Evolutionary conservation across 1,140 invertebrate genomes (phyloP).

Genomic region (Xylocopa sonorina): DNA sequence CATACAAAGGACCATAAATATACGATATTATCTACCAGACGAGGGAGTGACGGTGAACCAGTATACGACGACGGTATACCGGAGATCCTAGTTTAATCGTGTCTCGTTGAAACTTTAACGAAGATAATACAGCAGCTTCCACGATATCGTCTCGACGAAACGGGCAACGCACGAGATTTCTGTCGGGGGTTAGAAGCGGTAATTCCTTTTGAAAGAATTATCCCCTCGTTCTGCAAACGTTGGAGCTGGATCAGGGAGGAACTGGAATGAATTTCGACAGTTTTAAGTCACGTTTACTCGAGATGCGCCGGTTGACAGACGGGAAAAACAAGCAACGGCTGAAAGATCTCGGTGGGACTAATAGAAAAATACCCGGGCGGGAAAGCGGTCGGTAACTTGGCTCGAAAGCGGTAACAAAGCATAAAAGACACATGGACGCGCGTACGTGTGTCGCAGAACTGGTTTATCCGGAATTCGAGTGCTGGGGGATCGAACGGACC

Average conservation of each 20-base stretch:
- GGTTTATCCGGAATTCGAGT: conserved; percentile 46
- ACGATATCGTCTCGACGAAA: background rate
- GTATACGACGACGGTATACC: conserved; percentile 11
- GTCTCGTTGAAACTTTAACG: conserved; percentile 8
- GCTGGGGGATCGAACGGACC: conserved; percentile 13
- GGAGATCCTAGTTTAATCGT: conserved; percentile 19
- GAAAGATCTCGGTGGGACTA: background rate
- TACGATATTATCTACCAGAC: conserved; percentile 24
- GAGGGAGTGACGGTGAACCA: background rate
- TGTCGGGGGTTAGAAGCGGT: no score
- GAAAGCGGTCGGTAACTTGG: no score
- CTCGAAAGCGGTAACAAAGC: conserved; percentile 5
- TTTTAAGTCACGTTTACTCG: background rate
- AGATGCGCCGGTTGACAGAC: background rate
- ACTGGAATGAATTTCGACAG: background rate
- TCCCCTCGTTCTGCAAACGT: no score
- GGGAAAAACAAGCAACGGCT: background rate
- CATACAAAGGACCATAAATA: background rate
- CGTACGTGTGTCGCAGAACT: conserved; percentile 33
- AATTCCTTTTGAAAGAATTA: no score
- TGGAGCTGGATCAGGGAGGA: no score
- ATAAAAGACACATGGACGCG: background rate
- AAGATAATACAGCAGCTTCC: conserved; percentile 6
- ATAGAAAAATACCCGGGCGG: conserved; percentile 11
- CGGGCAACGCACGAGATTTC: background rate